Evolutionary conservation across 2,797 vertebrate species (phyloP), one percentile per base, ranked within the genome.

Genomic region (Salmo trutta): DNA sequence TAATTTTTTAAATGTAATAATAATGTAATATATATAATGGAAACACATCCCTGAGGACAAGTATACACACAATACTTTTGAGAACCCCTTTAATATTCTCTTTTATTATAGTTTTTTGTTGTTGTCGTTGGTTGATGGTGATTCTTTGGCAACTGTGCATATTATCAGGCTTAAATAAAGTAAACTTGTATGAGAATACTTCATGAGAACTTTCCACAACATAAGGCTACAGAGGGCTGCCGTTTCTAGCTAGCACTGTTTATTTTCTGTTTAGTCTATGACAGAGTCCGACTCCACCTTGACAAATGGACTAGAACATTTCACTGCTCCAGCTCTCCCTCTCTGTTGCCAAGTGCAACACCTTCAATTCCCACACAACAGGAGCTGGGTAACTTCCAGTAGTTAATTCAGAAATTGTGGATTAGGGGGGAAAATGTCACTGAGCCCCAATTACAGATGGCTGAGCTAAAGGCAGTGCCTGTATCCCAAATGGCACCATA

Each of bases 361-460:
- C 64, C 24, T 66, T 31, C 7, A 64, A 24, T 27, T 64, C 10
- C 21, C 62, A 64, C 62, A 12, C 62, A 64, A 64, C 16, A 5
- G 62, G 21, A 64, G 3, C 62, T 24, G 62, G 6, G 21, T n/a
- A 24, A 64, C n/a, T 64, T 17, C n/a, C 59, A 21, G 21, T 8
- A 24, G n/a, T 12, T 12, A 3, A 24, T 21, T 64, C 21, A 64
- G 12, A 64, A 64, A 12, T 64, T 64, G 62, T 8, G 21, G 8
- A 64, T 27, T 64, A 12, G n/a, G n/a, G 72, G 51, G 75, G 14
- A 78, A 84, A 84, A 59, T 36, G 66, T 56, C 77, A 68, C 64
- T 76, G 77, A 77, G 73, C 73, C 27, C 75, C 76, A 85, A 80
- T 83, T 84, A 81, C 70, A 77, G 73, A 88, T 77, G 79, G 80